These are phyloP conservation scores for Sinopyrophorus schimmeli DNA, from an alignment of 2,888 invertebrate species.

Conservation along the genomic window DNA sequence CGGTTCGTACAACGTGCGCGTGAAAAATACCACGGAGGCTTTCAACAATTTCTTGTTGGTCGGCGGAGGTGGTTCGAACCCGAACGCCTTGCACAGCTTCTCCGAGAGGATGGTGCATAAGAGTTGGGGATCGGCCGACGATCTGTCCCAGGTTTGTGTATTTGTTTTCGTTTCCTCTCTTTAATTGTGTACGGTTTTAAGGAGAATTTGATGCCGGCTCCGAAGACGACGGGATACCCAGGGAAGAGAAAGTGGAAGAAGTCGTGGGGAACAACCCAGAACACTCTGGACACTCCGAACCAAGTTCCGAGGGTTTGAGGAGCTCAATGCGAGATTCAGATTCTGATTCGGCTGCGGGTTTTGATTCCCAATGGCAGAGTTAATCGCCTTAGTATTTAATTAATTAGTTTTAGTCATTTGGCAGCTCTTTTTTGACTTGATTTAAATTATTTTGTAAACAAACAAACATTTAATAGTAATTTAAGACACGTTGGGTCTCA, in stretches of 20 bases:
- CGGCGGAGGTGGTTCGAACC: conserved; percentile 60
- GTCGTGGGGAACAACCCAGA: conserved; percentile 59
- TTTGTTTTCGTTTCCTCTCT: conserved; percentile 6
- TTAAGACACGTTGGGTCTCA: too few species aligned
- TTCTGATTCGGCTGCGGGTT: conserved; percentile 86
- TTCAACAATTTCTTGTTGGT: conserved; percentile 89
- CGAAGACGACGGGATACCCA: conserved; percentile 60
- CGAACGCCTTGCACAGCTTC: conserved; percentile 49
- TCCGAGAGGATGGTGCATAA: conserved; percentile 79
- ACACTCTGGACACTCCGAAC: conserved; percentile 72
- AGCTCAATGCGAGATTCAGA: conserved; percentile 70
- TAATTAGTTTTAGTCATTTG: too few species aligned
- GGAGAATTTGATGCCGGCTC: conserved; percentile 70
- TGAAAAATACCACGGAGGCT: conserved; percentile 92
- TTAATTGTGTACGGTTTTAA: too few species aligned
- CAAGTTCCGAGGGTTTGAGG: conserved; percentile 39
- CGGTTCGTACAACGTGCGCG: conserved; percentile 88
- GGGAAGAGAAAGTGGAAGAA: conserved; percentile 69
- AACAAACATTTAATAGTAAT: too few species aligned
- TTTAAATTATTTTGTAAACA: too few species aligned
- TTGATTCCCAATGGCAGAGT: conserved; percentile 75
- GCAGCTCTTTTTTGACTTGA: too few species aligned
- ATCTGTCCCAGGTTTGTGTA: conserved; percentile 67
- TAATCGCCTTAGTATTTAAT: too few species aligned
- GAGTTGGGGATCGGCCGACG: conserved; percentile 89